Conservation (phyloP, 2,113 vertebrate species). For the Corynorhinus townsendii region DNA sequence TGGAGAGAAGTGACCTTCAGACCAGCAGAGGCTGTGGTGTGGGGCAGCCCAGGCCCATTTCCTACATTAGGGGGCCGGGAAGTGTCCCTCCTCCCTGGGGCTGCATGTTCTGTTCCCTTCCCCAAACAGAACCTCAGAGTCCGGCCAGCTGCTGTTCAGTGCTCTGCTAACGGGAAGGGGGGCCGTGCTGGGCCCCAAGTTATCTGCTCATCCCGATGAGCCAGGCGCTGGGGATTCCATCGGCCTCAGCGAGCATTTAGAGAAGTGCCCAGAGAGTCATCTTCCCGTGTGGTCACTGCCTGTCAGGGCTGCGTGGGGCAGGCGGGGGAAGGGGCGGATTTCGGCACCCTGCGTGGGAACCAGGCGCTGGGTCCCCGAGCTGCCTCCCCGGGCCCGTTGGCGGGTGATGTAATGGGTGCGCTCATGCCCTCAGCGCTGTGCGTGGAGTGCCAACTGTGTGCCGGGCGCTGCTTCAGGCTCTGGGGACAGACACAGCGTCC, state of each 20-base stretch:
- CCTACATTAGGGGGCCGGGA: neutral
- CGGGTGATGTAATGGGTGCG: neutral
- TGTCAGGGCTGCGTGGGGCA: neutral
- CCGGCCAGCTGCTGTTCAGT: neutral
- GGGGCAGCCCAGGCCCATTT: neutral
- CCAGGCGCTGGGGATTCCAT: slow-evolving; percentile 45
- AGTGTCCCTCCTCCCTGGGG: neutral
- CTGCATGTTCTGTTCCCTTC: neutral
- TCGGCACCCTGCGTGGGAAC: neutral
- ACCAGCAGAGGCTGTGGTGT: neutral
- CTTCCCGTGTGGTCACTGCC: slow-evolving; percentile 14
- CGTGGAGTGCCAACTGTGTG: neutral
- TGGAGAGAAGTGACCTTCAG: neutral
- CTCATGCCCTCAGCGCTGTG: neutral
- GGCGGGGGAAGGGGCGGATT: neutral
- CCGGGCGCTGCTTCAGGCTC: neutral
- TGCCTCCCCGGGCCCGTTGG: neutral
- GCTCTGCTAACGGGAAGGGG: slow-evolving; percentile 25
- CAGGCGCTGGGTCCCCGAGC: accelerated
- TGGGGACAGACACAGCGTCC: neutral
- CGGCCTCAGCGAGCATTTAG: neutral
- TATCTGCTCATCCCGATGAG: neutral
- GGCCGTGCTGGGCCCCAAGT: neutral
- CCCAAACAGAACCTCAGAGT: neutral
- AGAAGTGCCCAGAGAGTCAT: slow-evolving; percentile 40